A percentile compares a stretch with the other conserved stretches of the same genome.
Evolutionary conservation across 2,113 vertebrate genomes (phyloP).

Genomic region (Euleptes europaea): DNA sequence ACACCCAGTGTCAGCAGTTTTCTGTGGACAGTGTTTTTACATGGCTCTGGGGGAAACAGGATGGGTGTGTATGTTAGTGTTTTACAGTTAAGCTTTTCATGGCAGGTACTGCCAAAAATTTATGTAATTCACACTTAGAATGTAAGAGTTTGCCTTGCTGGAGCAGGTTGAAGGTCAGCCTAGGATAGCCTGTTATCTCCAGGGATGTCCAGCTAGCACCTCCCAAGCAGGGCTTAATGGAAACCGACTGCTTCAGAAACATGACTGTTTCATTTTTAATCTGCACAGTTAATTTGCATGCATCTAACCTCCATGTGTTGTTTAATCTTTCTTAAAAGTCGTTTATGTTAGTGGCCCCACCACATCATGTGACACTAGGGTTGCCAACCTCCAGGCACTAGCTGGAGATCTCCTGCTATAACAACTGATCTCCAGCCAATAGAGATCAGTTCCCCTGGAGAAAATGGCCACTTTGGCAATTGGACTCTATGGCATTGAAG

Average conservation of each 20-base stretch:
- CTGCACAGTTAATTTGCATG: background rate
- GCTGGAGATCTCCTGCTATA: too few relatives aligned
- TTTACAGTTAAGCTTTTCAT: background rate
- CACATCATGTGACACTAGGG: background rate
- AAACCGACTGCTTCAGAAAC: background rate
- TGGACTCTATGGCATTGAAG: too few relatives aligned
- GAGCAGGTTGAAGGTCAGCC: background rate
- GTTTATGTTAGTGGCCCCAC: too few relatives aligned
- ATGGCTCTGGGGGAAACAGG: conserved; percentile 2
- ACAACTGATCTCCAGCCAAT: too few relatives aligned
- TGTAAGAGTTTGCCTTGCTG: background rate
- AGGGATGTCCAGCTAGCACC: background rate
- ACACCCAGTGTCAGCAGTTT: conserved; percentile 38
- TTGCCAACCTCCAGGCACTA: too few relatives aligned
- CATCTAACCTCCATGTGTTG: background rate
- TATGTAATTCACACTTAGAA: background rate
- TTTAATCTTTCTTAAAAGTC: background rate
- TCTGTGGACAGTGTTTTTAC: background rate
- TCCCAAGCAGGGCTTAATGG: background rate
- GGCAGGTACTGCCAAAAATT: background rate
- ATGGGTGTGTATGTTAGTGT: background rate
- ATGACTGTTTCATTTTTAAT: background rate
- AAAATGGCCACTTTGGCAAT: too few relatives aligned
- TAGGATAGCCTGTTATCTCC: background rate
- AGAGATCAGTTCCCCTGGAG: too few relatives aligned